Percentiles rank a stretch among this genome's conserved stretches.
Conservation (phyloP, 2,797 vertebrate genomes). For the Caiman crocodilus region DNA sequence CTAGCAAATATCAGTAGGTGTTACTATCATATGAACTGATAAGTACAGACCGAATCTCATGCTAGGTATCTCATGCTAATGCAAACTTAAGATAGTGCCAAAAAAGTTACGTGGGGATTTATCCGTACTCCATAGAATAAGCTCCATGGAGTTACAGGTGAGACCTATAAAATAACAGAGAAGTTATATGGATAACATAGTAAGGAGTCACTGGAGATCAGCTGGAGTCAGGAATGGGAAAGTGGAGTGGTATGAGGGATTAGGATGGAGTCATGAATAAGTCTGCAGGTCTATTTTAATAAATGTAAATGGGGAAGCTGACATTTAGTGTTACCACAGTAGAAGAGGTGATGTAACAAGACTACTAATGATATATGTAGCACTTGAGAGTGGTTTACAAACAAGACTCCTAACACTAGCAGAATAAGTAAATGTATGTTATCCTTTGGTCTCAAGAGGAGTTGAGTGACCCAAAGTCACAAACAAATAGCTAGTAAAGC, state of each 20-base stretch:
- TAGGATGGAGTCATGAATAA: not conserved
- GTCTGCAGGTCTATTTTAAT: not conserved
- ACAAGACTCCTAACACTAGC: not conserved
- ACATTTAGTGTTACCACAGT: not conserved
- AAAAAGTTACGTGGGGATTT: not conserved
- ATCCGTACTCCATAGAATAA: not conserved
- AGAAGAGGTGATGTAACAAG: not conserved
- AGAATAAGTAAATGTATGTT: not conserved
- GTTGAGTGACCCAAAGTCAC: not conserved
- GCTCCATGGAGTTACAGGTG: fast-evolving
- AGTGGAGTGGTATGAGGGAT: not conserved
- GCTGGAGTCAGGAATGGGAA: not conserved
- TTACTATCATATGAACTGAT: not conserved
- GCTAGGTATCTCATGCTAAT: no score
- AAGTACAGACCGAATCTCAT: not conserved
- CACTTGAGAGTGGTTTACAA: not conserved
- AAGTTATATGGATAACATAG: not conserved
- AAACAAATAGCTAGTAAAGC: not conserved
- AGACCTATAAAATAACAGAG: not conserved
- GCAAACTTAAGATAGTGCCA: not conserved
- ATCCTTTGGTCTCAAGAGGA: fast-evolving
- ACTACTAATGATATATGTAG: not conserved
- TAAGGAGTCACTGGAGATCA: no score
- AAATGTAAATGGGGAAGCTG: not conserved
- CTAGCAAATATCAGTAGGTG: not conserved